Conservation (phyloP, 2,888 invertebrate species). For the Pomacea canaliculata region DNA sequence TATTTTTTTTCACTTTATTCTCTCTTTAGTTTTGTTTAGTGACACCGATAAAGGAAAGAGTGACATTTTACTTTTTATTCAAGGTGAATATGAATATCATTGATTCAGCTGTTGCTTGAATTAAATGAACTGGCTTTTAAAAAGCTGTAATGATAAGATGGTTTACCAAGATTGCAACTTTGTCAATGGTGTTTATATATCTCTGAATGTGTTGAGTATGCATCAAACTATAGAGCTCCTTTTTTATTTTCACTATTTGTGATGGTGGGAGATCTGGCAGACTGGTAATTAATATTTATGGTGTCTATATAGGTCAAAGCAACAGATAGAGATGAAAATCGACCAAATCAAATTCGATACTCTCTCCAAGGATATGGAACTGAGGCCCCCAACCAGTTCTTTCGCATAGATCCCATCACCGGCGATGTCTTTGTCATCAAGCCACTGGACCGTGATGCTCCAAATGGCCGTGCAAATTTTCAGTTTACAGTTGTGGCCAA, state of each 20-base stretch:
- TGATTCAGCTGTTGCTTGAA: too few relatives aligned
- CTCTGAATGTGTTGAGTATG: too few relatives aligned
- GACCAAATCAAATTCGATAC: constrained; percentile 95
- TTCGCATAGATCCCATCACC: constrained; percentile 94
- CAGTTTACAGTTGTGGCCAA: constrained; percentile 66
- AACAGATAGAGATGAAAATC: constrained; percentile 94
- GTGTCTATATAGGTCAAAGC: constrained; percentile 84
- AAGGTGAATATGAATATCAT: too few relatives aligned
- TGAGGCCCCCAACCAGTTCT: constrained; percentile 71
- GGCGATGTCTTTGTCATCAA: constrained; percentile 96
- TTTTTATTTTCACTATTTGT: background rate
- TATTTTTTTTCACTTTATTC: background rate
- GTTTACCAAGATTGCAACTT: too few relatives aligned
- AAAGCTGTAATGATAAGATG: too few relatives aligned
- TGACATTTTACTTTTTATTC: too few relatives aligned
- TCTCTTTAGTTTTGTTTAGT: background rate
- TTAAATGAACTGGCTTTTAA: too few relatives aligned
- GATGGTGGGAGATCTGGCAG: background rate
- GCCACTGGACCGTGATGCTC: constrained; percentile 94
- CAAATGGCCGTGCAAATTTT: constrained; percentile 85
- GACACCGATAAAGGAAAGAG: too few relatives aligned
- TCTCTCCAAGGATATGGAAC: constrained; percentile 48
- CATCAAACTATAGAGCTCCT: too few relatives aligned
- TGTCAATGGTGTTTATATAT: too few relatives aligned
- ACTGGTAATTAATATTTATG: too few relatives aligned